phyloP scores from a whole-genome alignment of 2,888 invertebrate species.

The Parthenolecanium corni region DNA sequence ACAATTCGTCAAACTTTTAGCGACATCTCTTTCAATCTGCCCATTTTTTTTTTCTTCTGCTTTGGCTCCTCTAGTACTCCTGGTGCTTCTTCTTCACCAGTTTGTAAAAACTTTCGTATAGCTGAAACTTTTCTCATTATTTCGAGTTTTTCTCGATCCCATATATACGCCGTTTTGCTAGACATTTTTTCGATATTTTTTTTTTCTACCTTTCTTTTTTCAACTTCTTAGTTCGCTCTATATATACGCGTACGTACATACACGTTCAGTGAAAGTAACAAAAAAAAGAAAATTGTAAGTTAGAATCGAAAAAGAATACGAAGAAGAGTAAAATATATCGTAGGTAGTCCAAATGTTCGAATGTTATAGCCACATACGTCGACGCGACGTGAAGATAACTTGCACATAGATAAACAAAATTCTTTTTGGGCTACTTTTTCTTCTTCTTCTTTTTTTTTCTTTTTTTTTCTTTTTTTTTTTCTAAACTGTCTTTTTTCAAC shows the following conservation, averaged over 20 bases:
- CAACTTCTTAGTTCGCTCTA: no score
- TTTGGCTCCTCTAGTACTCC: neutral
- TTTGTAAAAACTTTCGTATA: neutral
- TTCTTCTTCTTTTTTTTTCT: no score
- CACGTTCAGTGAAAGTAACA: neutral
- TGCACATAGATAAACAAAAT: neutral
- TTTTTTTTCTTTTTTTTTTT: no score
- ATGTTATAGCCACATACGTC: neutral
- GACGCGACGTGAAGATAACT: neutral
- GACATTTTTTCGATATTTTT: neutral
- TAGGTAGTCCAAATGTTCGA: neutral
- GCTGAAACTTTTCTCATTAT: neutral
- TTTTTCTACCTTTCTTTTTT: no score
- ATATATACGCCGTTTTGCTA: neutral
- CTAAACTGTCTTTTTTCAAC: no score
- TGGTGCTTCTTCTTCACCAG: neutral
- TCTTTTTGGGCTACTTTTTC: neutral
- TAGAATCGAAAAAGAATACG: neutral
- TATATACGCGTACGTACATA: no score
- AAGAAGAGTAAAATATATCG: neutral
- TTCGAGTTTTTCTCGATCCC: neutral
- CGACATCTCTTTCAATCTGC: conserved; percentile 1
- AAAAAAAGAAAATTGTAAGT: neutral
- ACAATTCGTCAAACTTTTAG: neutral
- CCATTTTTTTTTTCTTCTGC: neutral